phyloP scores from a whole-genome alignment of 2,797 vertebrate species.

The Premnoplex brunnescens region DNA sequence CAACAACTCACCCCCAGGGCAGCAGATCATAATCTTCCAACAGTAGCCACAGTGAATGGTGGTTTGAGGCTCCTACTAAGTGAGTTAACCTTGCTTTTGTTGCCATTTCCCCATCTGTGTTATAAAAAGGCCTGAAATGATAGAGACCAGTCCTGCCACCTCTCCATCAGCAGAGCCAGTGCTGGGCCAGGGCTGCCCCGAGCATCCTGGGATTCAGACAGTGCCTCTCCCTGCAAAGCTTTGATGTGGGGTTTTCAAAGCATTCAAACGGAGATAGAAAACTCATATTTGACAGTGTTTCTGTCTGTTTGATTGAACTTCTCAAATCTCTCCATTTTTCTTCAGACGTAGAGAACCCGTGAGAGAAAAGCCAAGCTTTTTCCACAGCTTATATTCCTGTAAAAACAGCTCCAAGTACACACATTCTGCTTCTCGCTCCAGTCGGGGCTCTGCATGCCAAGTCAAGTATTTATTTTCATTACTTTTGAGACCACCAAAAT shows the following conservation, averaged over 20 bases:
- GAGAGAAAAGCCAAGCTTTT: slow-evolving; percentile 60
- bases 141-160: not conserved
- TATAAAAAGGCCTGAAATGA: not conserved
- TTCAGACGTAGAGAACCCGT: not conserved
- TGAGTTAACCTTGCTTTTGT: not conserved
- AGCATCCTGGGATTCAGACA: not conserved
- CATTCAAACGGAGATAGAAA: not conserved
- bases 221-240: not conserved
- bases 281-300: not conserved
- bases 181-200: not conserved
- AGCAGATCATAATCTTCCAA: not conserved
- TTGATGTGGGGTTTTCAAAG: not conserved
- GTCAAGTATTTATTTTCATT: slow-evolving; percentile 76
- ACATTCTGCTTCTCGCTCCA: slow-evolving; percentile 69
- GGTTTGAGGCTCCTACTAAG: not conserved
- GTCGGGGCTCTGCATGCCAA: slow-evolving; percentile 58
- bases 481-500: slow-evolving; percentile 77
- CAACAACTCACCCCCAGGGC: not conserved
- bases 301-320: slow-evolving; percentile 43
- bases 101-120: not conserved
- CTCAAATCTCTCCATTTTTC: slow-evolving; percentile 25
- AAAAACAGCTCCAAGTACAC: slow-evolving; percentile 73
- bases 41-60: not conserved
- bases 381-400: slow-evolving; percentile 73
- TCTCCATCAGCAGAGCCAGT: not conserved